Base-by-base conservation (phyloP, 2,888 invertebrate genomes). In the Arge pagana region DNA sequence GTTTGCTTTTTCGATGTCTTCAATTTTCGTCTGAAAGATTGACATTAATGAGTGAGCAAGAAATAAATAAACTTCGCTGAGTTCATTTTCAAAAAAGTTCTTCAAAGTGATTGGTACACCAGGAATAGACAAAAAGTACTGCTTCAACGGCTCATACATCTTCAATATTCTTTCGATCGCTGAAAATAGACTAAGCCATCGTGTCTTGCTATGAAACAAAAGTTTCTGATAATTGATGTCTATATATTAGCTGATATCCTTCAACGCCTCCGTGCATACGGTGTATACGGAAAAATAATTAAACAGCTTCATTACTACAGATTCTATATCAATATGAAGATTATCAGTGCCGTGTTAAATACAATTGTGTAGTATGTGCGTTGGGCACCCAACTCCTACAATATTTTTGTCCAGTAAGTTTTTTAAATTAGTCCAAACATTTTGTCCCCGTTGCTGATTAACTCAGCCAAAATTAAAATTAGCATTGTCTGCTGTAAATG, bases 121-220 rank as follows among this genome's bases (percentile, higher is more conserved):
- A 48, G 72, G 71, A n/a, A 77, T 75, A 53, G 80, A 67, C 40
- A 64, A 57, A 26, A 63, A 64, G 48, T 59, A 64, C 8, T 54
- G 49, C 37, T 62, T 60, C 23, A 60, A 48, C 13, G 54, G 48
- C 28, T 42, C 33, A 52, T 53, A 58, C 48, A 62, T 48, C 48
- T 60, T 33, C 24, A 61, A 45, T 48, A 58, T 48, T 33, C 59
- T 31, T 10, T 64, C 39, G 11, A 64, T 43, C 16, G 54, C 59
- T 15, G 60, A 58, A 50, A 56, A 56, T 16, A 64, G 53, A 28
- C 48, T 48, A 15, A 59, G 40, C 60, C 58, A 63, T 43, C 59
- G 36, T 11, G 58, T 59, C 50, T 55, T 62, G 21, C 31, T 45
- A 28, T 64, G 58, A 8, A 39, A 43, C 18, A 57, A 33, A 23